phyloP scores from a whole-genome alignment of 1,140 invertebrate genomes.

The Drosophila teissieri region DNA sequence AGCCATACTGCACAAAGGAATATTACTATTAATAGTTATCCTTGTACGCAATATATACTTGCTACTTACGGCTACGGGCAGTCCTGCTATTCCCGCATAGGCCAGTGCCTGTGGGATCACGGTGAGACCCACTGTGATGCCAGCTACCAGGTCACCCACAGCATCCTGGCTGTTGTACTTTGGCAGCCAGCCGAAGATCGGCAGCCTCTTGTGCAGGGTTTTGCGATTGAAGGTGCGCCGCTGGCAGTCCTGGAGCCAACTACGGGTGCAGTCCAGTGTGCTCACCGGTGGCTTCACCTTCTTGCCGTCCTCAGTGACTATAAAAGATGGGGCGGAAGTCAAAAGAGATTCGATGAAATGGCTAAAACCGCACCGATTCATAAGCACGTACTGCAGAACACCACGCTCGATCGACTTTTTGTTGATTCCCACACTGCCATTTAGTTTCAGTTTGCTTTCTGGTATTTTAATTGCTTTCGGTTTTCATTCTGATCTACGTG shows the following conservation, averaged over 20 bases:
- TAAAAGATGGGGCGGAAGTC: conserved; percentile 15
- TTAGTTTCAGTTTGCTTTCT: conserved; percentile 21
- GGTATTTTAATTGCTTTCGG: conserved; percentile 34
- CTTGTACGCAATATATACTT: background rate
- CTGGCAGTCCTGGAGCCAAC: conserved; percentile 48
- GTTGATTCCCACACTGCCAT: conserved; percentile 6
- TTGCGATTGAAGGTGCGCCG: conserved; percentile 86
- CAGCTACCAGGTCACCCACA: conserved; percentile 92
- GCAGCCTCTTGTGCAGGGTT: conserved; percentile 89
- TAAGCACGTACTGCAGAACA: conserved; percentile 46
- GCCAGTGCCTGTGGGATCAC: conserved; percentile 93
- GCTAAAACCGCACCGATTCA: conserved; percentile 30
- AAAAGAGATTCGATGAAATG: conserved; percentile 6
- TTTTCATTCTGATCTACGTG: conserved; percentile 39
- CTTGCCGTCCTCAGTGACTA: conserved; percentile 71
- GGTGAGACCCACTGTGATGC: conserved; percentile 93
- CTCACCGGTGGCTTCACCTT: conserved; percentile 56
- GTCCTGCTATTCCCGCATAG: conserved; percentile 92
- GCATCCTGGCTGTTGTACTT: conserved; percentile 89
- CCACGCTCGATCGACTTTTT: conserved; percentile 16
- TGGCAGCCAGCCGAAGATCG: conserved; percentile 90
- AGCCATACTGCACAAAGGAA: conserved; percentile 88
- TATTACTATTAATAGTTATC: too few species aligned
- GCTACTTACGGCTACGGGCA: conserved; percentile 86
- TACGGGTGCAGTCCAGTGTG: conserved; percentile 42